These are phyloP conservation scores for Phyllostomus discolor DNA, from an alignment of 2,113 vertebrate genomes.

Conservation along the genomic window DNA sequence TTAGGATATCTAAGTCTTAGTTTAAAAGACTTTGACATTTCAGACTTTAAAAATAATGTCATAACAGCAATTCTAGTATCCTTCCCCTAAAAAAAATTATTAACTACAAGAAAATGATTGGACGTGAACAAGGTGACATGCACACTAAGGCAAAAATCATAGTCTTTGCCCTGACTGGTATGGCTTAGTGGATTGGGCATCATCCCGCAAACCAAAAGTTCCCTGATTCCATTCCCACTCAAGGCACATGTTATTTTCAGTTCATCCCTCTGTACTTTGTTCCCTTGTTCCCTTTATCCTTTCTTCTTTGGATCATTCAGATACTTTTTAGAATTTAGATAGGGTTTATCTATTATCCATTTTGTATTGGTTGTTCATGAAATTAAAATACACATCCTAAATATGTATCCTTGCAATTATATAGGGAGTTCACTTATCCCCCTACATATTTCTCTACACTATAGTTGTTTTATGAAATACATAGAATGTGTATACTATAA, in stretches of 20 bases:
- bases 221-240: too few species aligned
- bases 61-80: background rate
- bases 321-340: background rate
- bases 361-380: background rate
- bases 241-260: background rate
- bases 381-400: background rate
- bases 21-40: background rate
- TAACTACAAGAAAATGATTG: background rate
- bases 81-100: background rate
- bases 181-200: too few species aligned
- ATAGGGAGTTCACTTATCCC: background rate
- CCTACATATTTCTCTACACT: background rate
- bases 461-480: background rate
- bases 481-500: background rate
- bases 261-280: background rate
- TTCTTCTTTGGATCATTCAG: background rate
- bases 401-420: background rate
- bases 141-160: background rate
- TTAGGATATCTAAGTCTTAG: background rate
- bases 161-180: background rate
- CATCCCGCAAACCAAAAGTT: too few species aligned
- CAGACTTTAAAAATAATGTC: background rate
- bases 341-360: background rate
- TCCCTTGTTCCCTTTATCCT: background rate
- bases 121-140: background rate